Base-by-base conservation (phyloP, 2,888 invertebrate genomes). In the Bombylius discolor region DNA sequence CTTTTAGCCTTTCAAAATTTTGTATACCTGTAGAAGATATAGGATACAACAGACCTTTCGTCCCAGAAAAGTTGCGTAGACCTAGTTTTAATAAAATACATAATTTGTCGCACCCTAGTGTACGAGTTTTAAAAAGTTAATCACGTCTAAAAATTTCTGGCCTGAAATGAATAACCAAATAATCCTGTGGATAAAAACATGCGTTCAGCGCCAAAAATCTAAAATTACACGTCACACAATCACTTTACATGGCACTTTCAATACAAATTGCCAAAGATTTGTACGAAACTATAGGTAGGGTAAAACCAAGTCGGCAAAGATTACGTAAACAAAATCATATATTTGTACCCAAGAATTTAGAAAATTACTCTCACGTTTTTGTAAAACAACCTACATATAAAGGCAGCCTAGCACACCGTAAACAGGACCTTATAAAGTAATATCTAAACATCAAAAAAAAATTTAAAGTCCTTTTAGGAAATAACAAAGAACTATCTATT, bases 91-190 rank as follows among this genome's bases (percentile, higher is more conserved):
- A 62, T 23, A 23, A 11, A 4, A 12, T 64, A 0, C 47, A 47
- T 23, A 47, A 23, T 47, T 23, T 47, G 7, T 47, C 47, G 5
- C 64, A 66, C 48, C 62, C 63, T 0, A 63, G 63, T 46, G 52
- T 55, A 8, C 51, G 60, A 55, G 56, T 5, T 61, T 63, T 0
- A 36, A 44, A 0, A 56, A 51, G 12, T 31, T 59, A 2, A 32
- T 64, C 1, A 47, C 51, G 11, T 23, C 14, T 6, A n/a, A n/a
- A n/a, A n/a, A n/a, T n/a, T n/a, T n/a, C n/a, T n/a, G n/a, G n/a
- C n/a, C n/a, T n/a, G n/a, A 47, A 47, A 47, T 47, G 31, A 23
- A 23, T 23, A 4, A 5, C 6, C 14, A 23, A 4, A 23, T 23
- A 9, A 47, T 14, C 8, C 5, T 6, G 8, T 47, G 47, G 47